These are phyloP conservation scores for Heliconius cydno DNA, from an alignment of 2,888 invertebrate species.

Conservation along the genomic window DNA sequence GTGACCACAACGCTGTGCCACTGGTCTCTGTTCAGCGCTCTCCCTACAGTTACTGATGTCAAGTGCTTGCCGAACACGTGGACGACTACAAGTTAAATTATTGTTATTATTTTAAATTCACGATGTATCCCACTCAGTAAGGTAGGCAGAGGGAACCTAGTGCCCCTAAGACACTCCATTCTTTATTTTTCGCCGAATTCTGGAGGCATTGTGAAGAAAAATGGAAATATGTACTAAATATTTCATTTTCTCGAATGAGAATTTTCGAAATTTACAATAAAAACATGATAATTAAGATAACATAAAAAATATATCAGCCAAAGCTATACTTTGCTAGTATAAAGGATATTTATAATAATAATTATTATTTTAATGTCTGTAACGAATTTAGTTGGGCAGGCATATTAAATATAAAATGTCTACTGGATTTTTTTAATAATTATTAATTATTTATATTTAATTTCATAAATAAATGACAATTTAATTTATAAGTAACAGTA, in stretches of 20 bases:
- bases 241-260: too few relatives aligned
- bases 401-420: not conserved
- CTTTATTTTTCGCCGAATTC: too few relatives aligned
- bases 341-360: not conserved
- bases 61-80: constrained; percentile 95
- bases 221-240: too few relatives aligned
- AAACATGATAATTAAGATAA: too few relatives aligned
- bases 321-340: not conserved
- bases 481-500: constrained; percentile 1
- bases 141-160: too few relatives aligned
- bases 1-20: constrained; percentile 95
- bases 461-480: not conserved
- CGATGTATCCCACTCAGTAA: too few relatives aligned
- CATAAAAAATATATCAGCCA: too few relatives aligned
- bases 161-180: too few relatives aligned
- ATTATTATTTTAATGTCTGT: not conserved
- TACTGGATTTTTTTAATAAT: not conserved
- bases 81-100: constrained; percentile 84
- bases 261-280: too few relatives aligned
- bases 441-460: not conserved
- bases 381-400: not conserved
- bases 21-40: constrained; percentile 93
- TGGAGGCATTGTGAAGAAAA: too few relatives aligned
- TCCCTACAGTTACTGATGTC: constrained; percentile 92
- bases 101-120: too few relatives aligned